A percentile compares a stretch with the other conserved stretches of the same genome.
These are phyloP conservation scores for Rhadinocentrus ornatus DNA, from an alignment of 2,797 vertebrate genomes.

Conservation along the genomic window DNA sequence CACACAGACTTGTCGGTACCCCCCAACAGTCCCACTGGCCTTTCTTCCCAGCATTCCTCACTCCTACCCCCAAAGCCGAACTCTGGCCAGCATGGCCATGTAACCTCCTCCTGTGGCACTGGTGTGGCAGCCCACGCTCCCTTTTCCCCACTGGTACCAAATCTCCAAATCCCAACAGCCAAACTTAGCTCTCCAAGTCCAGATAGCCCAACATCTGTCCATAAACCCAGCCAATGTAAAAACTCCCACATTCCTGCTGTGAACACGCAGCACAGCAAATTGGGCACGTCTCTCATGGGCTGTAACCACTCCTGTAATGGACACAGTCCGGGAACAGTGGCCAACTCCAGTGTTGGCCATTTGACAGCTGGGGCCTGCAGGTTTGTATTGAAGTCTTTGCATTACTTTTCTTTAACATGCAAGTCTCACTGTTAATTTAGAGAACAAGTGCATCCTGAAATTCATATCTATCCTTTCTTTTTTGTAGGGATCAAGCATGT, in stretches of 20 bases:
- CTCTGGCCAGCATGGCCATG: slow-evolving; percentile 87
- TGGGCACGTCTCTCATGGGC: slow-evolving; percentile 84
- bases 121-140: slow-evolving; percentile 79
- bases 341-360: slow-evolving; percentile 85
- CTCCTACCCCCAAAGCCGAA: slow-evolving; percentile 87
- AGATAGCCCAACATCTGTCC: slow-evolving; percentile 82
- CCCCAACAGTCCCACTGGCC: slow-evolving; percentile 96
- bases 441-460: background rate
- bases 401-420: background rate
- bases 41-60: slow-evolving; percentile 90
- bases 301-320: slow-evolving; percentile 95
- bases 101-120: slow-evolving; percentile 80
- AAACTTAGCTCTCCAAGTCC: slow-evolving; percentile 83
- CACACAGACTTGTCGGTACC: slow-evolving; percentile 96
- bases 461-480: background rate
- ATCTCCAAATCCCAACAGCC: slow-evolving; percentile 74
- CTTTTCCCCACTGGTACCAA: slow-evolving; percentile 86
- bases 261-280: slow-evolving; percentile 91
- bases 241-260: slow-evolving; percentile 91
- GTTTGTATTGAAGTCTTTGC: slow-evolving; percentile 69
- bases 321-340: slow-evolving; percentile 87
- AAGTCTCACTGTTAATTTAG: background rate
- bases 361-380: slow-evolving; percentile 89
- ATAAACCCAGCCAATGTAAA: slow-evolving; percentile 89
- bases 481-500: slow-evolving; percentile 92